A percentile compares a stretch with the other conserved stretches of the same genome.
These are phyloP conservation scores for Vanessa tameamea DNA, from an alignment of 1,140 invertebrate species.

Conservation along the genomic window DNA sequence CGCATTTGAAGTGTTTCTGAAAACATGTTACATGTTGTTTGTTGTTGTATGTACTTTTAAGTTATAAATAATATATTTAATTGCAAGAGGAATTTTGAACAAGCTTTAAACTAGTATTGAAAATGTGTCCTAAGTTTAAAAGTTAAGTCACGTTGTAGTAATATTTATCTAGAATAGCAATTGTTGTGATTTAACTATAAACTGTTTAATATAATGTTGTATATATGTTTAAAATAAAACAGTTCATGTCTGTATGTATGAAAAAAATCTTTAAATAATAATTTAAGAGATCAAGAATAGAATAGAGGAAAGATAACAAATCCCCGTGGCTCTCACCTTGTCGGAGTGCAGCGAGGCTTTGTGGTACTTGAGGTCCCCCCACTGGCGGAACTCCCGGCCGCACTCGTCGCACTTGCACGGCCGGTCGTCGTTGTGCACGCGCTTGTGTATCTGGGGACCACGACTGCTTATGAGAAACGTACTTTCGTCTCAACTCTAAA, in stretches of 20 bases:
- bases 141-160: too few relatives aligned
- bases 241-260: too few relatives aligned
- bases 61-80: too few relatives aligned
- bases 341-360: slow-evolving; percentile 92
- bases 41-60: neutral
- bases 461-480: neutral
- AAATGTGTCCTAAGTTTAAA: too few relatives aligned
- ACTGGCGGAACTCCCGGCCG: slow-evolving; percentile 89
- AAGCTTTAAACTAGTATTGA: too few relatives aligned
- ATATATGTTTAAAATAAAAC: too few relatives aligned
- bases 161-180: too few relatives aligned
- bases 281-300: neutral
- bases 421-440: slow-evolving; percentile 88
- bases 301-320: neutral
- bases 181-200: too few relatives aligned
- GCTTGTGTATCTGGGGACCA: slow-evolving; percentile 83
- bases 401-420: slow-evolving; percentile 91
- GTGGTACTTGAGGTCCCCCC: slow-evolving; percentile 95
- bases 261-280: too few relatives aligned
- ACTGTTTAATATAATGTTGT: too few relatives aligned
- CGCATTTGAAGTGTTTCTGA: slow-evolving; percentile 92
- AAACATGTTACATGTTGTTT: neutral
- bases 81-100: too few relatives aligned
- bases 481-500: too few relatives aligned
- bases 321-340: slow-evolving; percentile 56